Evolutionary conservation across 1,140 invertebrate species (phyloP), one percentile per base, ranked within the genome.

Genomic region (Cecropterus lyciades): DNA sequence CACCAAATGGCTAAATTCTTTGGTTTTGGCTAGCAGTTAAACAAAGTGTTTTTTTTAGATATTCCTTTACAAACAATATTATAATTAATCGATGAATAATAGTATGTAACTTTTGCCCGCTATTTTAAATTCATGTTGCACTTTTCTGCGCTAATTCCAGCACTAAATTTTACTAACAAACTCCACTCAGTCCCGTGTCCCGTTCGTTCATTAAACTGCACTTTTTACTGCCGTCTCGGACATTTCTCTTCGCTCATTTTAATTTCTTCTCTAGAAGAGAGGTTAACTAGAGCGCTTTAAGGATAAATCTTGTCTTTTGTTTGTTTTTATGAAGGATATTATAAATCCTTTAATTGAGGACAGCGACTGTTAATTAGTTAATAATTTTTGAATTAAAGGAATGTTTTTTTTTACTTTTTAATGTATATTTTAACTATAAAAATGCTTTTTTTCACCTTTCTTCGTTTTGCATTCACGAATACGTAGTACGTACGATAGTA

Each of bases 151-250:
- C n/a, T 43, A 51, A 51, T 51, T 30, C 10, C 24, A n/a, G 11
- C 24, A 30, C n/a, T 30, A 14, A 30, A 51, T 51, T 24, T 51
- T 8, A 55, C 52, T 55, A 55, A 55, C 14, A 40, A 55, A 40
- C 52, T 55, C 24, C 33, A 42, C 33, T 55, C 33, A 40, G 52
- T 55, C 33, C 33, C 8, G 1, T 55, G 52, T 55, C 40, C 52
- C 15, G n/a, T 43, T n/a, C 16, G n/a, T 20, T 20, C 53, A 42
- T 20, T 42, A 42, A 13, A 37, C 16, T 16, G 11, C 37, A 42
- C 53, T 56, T 56, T 56, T 56, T 56, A 42, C 52, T 1, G 52
- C 16, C 37, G 17, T 42, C 52, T 40, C 13, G 27, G 57, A 60
- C 30, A 33, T 15, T 37, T 37, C 14, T 30, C 45, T 15, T 33